Evolutionary conservation across 2,888 invertebrate species (phyloP).

Genomic region (Tuberolachnus salignus): DNA sequence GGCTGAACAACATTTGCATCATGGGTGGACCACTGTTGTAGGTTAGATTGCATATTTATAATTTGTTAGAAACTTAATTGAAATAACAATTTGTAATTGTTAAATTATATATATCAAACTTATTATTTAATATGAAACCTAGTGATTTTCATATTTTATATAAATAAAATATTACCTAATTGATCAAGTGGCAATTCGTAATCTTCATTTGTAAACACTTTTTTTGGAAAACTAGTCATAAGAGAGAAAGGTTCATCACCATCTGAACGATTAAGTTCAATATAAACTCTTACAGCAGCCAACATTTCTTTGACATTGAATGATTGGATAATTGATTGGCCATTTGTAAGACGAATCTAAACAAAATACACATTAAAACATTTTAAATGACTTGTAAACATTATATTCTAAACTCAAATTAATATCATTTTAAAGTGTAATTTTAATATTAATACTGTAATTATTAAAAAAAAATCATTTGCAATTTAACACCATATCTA

Average conservation of each 20-base stretch:
- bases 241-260: constrained; percentile 74
- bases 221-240: constrained; percentile 91
- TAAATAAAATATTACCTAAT: constrained; percentile 69
- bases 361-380: constrained; percentile 58
- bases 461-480: too few species aligned
- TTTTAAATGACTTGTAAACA: too few species aligned
- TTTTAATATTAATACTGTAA: too few species aligned
- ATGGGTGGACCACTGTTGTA: too few species aligned
- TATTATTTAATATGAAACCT: neutral
- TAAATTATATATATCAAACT: constrained; percentile 3
- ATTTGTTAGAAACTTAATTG: too few species aligned
- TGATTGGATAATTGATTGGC: constrained; percentile 73
- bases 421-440: too few species aligned
- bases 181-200: constrained; percentile 84
- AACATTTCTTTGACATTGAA: constrained; percentile 87
- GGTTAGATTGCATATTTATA: too few species aligned
- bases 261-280: constrained; percentile 83
- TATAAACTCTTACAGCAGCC: constrained; percentile 85
- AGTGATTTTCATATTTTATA: neutral
- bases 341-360: constrained; percentile 78
- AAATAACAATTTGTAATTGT: too few species aligned
- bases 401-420: too few species aligned
- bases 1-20: too few species aligned
- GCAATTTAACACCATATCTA: too few species aligned
- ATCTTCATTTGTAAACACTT: constrained; percentile 83